A percentile compares a stretch with the other conserved stretches of the same genome.
phyloP scores from a whole-genome alignment of 2,888 invertebrate genomes.

The Amblyteles armatorius region DNA sequence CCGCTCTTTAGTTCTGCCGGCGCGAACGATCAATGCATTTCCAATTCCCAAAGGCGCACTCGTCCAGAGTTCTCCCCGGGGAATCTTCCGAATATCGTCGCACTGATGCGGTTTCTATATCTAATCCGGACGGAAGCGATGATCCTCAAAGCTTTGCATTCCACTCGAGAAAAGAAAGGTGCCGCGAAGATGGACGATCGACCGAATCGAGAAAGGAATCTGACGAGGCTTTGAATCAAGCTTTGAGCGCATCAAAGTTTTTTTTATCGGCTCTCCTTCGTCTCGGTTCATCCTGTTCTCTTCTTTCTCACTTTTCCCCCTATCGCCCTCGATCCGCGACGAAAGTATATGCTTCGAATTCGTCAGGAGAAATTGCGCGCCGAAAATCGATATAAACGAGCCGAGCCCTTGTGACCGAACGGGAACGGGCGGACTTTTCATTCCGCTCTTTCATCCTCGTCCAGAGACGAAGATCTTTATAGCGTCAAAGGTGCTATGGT shows the following conservation, averaged over 20 bases:
- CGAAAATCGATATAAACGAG: constrained; percentile 45
- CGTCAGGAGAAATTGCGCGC: constrained; percentile 30
- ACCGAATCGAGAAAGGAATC: constrained; percentile 64
- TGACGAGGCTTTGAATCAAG: constrained; percentile 66
- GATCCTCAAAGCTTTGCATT: constrained; percentile 57
- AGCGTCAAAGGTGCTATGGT: constrained; percentile 30
- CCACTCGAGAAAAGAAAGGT: constrained; percentile 34
- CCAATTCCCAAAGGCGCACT: constrained; percentile 30
- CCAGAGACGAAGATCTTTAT: constrained; percentile 27
- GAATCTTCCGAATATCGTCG: constrained; percentile 56
- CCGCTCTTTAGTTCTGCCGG: constrained; percentile 19
- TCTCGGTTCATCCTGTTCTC: constrained; percentile 1
- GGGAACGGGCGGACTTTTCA: constrained; percentile 7
- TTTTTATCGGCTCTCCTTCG: constrained; percentile 26
- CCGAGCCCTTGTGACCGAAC: constrained; percentile 1
- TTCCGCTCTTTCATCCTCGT: constrained; percentile 32
- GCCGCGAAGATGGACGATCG: constrained; percentile 63
- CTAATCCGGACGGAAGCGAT: constrained; percentile 61
- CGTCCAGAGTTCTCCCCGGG: constrained; percentile 23
- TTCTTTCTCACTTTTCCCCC: not conserved
- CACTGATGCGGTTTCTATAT: constrained; percentile 54
- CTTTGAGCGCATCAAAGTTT: constrained; percentile 45
- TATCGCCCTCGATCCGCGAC: not conserved
- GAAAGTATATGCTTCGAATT: constrained; percentile 20
- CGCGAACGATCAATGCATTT: constrained; percentile 29